phyloP scores from a whole-genome alignment of 92 coral and sea anemone genomes.

The Parazoanthus swiftii region DNA sequence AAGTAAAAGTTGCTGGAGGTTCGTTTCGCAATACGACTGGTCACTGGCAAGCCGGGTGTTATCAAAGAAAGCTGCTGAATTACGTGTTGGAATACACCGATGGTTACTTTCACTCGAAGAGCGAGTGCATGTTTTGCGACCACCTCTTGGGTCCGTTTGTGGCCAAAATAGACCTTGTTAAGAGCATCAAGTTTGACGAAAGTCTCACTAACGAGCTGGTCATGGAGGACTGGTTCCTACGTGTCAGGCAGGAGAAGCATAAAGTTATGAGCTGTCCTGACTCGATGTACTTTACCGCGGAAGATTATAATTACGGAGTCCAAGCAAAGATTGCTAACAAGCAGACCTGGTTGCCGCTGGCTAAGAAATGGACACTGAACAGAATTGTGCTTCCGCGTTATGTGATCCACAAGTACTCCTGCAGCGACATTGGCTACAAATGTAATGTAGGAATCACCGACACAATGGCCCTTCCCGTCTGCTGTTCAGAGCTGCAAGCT shows the following conservation, averaged over 20 bases:
- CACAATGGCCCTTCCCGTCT: conserved; percentile 30
- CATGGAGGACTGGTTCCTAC: conserved; percentile 40
- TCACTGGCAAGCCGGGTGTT: conserved; percentile 36
- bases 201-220: not conserved
- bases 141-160: conserved; percentile 29
- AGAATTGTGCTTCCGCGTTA: conserved; percentile 25
- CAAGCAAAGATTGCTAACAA: conserved; percentile 22
- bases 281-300: conserved; percentile 35
- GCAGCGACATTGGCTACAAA: conserved; percentile 22
- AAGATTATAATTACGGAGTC: conserved; percentile 21
- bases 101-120: conserved; percentile 35
- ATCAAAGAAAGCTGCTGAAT: conserved; percentile 28
- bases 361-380: conserved; percentile 33
- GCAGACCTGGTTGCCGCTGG: conserved; percentile 23
- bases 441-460: conserved; percentile 4
- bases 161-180: conserved; percentile 1
- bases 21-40: conserved; percentile 34
- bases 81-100: conserved; percentile 32
- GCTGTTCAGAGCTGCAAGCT: conserved; percentile 37
- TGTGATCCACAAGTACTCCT: conserved; percentile 24
- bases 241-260: conserved; percentile 13
- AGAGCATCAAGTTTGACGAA: conserved; percentile 35
- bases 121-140: conserved; percentile 34
- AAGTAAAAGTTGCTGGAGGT: conserved; percentile 27
- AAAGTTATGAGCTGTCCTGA: conserved; percentile 38